Evolutionary conservation across 1,140 invertebrate species (phyloP), one percentile per base, ranked within the genome.

Genomic region (Teleogryllus occipitalis): DNA sequence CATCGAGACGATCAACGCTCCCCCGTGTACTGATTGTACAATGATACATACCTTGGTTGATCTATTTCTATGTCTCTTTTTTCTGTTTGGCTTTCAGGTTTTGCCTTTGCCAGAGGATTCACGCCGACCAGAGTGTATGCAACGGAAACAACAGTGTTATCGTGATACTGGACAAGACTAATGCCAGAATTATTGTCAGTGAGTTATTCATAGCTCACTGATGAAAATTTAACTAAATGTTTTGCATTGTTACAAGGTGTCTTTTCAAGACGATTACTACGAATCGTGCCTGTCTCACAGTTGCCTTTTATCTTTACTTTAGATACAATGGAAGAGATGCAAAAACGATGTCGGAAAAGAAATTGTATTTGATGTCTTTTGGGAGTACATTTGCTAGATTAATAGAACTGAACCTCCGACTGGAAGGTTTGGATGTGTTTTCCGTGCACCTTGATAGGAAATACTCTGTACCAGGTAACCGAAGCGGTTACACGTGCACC

Each of bases 1-100:
- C 72, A 76, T 82, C 82, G 47, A 82, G 48, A 22, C 81, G 74
- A 79, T 82, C 83, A 18, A 82, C 82, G 65, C 82, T 18, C 83
- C 15, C 80, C 81, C 81, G 83, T 82, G 49, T 79, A 81, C 77
- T 81, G 76, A 75, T 82, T 82, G 77, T 81, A 80, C 5, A 81
- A 74, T 7, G 74, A 65, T 39, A 83, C 80, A 22, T 80, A 75
- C 65, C 77, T 72, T 49, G 82, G 82, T 79, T 82, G 78, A 54
- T 49, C 39, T 47, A 82, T 27, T 10, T 76, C 22, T 7, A 76
- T 76, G 18, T 8, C 7, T 47, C 6, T 39, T 15, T 39, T 39
- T 77, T 27, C n/a, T 39, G n/a, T 39, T 8, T 39, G 18, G 6
- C 76, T 77, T 6, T 39, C 2, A 8, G 7, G 5, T 27, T 39